Conservation (phyloP, 2,113 vertebrate species). For the Nothocercus nigrocapillus region DNA sequence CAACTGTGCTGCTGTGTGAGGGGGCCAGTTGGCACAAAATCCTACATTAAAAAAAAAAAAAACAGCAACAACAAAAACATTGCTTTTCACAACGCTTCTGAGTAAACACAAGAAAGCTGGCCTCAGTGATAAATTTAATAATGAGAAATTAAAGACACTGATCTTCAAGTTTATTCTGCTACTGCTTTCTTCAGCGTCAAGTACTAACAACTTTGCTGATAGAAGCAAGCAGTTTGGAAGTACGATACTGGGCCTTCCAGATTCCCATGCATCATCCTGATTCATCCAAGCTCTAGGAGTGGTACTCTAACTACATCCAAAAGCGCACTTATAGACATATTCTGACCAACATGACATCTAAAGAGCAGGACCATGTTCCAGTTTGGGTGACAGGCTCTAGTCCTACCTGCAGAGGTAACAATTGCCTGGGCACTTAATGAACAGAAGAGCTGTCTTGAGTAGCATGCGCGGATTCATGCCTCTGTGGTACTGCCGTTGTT, state of each 20-base stretch:
- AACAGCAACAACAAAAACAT: too few relatives aligned
- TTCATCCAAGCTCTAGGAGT: neutral
- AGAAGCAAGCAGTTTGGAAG: neutral
- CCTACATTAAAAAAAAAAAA: neutral
- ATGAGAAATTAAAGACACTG: neutral
- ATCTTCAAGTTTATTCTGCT: neutral
- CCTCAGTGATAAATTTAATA: neutral
- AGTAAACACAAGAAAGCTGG: neutral
- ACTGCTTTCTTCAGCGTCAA: neutral
- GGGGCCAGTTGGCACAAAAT: fast-evolving
- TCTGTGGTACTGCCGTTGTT: neutral
- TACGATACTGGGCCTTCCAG: neutral
- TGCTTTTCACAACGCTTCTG: neutral
- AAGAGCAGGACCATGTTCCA: neutral
- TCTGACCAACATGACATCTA: neutral
- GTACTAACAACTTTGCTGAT: neutral
- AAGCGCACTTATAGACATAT: too few relatives aligned
- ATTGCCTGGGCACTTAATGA: too few relatives aligned
- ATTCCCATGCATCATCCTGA: neutral
- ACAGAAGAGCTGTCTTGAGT: neutral
- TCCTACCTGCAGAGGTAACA: neutral
- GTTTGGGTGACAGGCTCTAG: neutral
- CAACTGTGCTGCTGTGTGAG: fast-evolving
- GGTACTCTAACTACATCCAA: neutral
- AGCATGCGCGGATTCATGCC: neutral